Evolutionary conservation across 2,888 invertebrate species (phyloP), one percentile per base, ranked within the genome.

Genomic region (Drosophila heteroneura): DNA sequence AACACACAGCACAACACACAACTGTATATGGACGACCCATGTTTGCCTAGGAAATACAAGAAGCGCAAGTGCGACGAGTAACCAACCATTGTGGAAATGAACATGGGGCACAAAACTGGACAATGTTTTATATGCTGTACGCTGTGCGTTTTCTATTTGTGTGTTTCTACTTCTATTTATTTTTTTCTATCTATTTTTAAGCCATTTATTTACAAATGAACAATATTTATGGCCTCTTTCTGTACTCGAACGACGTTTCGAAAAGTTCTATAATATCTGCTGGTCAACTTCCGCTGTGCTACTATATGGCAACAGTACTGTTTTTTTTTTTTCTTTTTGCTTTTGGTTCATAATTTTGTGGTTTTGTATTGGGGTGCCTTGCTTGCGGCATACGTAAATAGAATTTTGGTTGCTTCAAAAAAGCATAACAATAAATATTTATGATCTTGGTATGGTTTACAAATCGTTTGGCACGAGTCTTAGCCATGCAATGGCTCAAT

Each of bases 141-240:
- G 58, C 52, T 66, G 49, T 66, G 79, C 78, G 59, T 81, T 78
- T 75, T 75, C 80, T 72, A 74, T 71, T 66, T 74, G 33, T 70
- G 44, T 70, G 19, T 37, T 39, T 39, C 37, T 28, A 14, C 2
- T 79, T 61, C 51, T 37, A 62, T 63, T 60, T 41, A 59, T 68
- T 69, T 62, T 49, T 68, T 51, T 35, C 35, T 54, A 56, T 60
- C 56, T 53, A 70, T 54, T 74, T 69, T 74, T 62, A 65, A 60
- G 62, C 88, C 85, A 85, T 88, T 88, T 85, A 90, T 85, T 90
- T 88, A 79, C 81, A 86, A 87, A 88, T 88, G 86, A 83, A 89
- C 90, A 88, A 90, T 90, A 88, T 88, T 88, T 88, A 88, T 88
- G 90, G 87, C 85, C 85, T 78, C 86, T 81, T 86, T 47, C 65